Base-by-base conservation (phyloP, 2,888 invertebrate species). In the Horisme vitalbata region DNA sequence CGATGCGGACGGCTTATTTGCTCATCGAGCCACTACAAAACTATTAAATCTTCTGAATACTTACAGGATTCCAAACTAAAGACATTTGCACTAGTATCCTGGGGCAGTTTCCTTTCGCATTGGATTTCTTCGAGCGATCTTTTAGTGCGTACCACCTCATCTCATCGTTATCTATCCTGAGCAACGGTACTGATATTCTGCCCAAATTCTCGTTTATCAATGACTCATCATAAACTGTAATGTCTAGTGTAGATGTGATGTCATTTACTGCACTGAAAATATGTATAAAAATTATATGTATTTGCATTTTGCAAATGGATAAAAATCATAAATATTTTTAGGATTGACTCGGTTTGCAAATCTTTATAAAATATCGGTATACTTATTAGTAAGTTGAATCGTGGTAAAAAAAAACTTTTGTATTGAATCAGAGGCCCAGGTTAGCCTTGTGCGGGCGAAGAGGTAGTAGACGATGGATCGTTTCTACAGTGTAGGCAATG, bases 61-160 rank as follows among this genome's bases (percentile, higher is more conserved):
- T 77, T 67, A 89, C 88, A 65, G 88, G 87, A 59, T 89, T 88
- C 87, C 87, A 89, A 10, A 70, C 82, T 3, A 88, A 61, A 8
- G 83, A 79, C 84, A 88, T 87, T 63, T 88, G 84, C 47, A 89
- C 51, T 23, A 82, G 65, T 50, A 89, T 75, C 54, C 84, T 74
- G 0, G 88, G 84, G 12, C 82, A 82, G 59, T 82, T 82, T 3
- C 85, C 85, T 50, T 75, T 80, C 0, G 82, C 82, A 18, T 69
- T 71, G 11, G 71, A 57, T 41, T 78, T 83, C 49, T 79, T 79
- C 4, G 81, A 70, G 37, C 80, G 67, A 55, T 83, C 74, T 45
- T 83, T 85, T 1, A 89, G 65, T 1, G 84, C 83, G 54, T 83
- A 88, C 88, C 88, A 89, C 49, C 79, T 71, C 47, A 80, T 82